Evolutionary conservation across 2,113 vertebrate species (phyloP).

Genomic region (Etheostoma cragini): DNA sequence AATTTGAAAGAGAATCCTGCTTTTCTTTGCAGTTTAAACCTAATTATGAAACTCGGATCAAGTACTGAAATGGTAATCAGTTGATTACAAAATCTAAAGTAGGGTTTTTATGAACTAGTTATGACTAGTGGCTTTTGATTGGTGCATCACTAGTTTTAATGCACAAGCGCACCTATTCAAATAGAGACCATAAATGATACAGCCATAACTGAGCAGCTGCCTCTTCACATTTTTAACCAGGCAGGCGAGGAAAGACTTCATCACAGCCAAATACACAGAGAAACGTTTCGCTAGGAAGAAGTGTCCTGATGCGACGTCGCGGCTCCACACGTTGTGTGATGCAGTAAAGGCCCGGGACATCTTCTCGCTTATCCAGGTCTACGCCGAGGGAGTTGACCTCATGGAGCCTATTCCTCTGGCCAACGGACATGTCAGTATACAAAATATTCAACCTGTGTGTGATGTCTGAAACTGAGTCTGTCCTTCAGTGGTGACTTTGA

Average conservation of each 20-base stretch:
- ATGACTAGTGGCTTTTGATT: background rate
- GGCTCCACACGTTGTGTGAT: constrained; percentile 93
- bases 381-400: constrained; percentile 94
- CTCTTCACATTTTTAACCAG: constrained; percentile 72
- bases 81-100: background rate
- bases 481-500: background rate
- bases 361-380: constrained; percentile 93
- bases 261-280: constrained; percentile 97
- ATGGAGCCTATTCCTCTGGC: constrained; percentile 96
- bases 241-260: constrained; percentile 98
- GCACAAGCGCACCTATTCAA: background rate
- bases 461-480: background rate
- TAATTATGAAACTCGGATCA: background rate
- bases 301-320: constrained; percentile 84
- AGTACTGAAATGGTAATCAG: background rate
- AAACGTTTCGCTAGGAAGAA: constrained; percentile 91
- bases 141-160: background rate
- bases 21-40: background rate
- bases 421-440: constrained; percentile 93
- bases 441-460: no score
- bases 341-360: constrained; percentile 96
- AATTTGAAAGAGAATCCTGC: no score
- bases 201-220: constrained; percentile 2
- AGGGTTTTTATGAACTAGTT: background rate
- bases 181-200: background rate